Evolutionary conservation across 2,113 vertebrate species (phyloP).

Genomic region (Castor canadensis): DNA sequence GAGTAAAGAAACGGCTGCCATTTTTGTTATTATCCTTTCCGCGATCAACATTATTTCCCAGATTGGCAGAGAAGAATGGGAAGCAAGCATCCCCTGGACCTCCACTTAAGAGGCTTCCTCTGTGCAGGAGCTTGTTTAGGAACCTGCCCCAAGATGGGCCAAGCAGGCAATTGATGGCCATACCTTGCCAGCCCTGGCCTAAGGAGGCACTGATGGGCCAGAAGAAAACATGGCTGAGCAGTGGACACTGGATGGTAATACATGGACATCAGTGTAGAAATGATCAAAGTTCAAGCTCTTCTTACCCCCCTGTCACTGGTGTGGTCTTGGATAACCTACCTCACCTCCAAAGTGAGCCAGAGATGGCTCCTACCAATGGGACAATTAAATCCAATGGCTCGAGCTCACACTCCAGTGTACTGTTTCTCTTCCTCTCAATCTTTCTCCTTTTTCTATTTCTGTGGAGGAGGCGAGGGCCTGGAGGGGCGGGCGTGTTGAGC

Average conservation of each 20-base stretch:
- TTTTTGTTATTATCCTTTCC: background rate
- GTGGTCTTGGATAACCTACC: accelerated
- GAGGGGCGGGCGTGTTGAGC: accelerated
- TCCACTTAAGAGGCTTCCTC: background rate
- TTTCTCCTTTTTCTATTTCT: accelerated
- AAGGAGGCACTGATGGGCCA: accelerated
- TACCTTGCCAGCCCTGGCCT: background rate
- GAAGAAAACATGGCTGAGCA: background rate
- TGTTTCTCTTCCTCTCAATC: background rate
- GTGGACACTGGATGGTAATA: accelerated
- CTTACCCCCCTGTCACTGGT: accelerated
- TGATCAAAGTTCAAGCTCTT: accelerated
- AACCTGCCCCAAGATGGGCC: too few species aligned
- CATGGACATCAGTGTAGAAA: accelerated
- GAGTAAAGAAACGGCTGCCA: background rate
- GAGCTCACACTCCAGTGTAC: accelerated
- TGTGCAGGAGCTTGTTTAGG: background rate
- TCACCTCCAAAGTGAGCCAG: accelerated
- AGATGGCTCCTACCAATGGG: accelerated
- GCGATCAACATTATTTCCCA: background rate
- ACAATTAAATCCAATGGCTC: accelerated
- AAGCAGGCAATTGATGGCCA: background rate
- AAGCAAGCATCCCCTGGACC: background rate
- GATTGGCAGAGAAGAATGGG: too few species aligned
- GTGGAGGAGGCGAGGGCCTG: accelerated